Evolutionary conservation across 2,113 vertebrate genomes (phyloP).

Genomic region (Platycercus adscitus): DNA sequence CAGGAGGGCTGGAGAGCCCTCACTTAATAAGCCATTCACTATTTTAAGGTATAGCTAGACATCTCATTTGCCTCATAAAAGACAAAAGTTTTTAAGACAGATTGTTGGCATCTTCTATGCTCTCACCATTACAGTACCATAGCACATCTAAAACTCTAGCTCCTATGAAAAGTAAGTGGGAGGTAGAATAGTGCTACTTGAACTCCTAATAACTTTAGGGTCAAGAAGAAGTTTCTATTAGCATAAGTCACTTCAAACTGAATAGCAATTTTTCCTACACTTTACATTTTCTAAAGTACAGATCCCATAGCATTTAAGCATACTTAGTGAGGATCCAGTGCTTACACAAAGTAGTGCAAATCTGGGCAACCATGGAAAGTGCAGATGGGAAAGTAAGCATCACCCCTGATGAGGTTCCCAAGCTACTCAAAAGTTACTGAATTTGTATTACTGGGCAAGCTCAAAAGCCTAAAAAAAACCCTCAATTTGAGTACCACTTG

Average conservation of each 20-base stretch:
- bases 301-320: neutral
- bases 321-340: neutral
- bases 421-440: neutral
- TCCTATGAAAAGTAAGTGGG: neutral
- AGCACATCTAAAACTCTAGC: accelerated
- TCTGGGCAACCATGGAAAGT: neutral
- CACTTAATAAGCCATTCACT: neutral
- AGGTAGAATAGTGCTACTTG: neutral
- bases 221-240: neutral
- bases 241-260: neutral
- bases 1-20: neutral
- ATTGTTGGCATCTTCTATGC: neutral
- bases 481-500: neutral
- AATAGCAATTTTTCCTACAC: neutral
- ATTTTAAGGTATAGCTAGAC: neutral
- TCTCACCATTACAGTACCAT: neutral
- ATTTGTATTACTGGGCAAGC: neutral
- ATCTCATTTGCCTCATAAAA: neutral
- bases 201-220: neutral
- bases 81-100: neutral
- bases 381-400: conserved; percentile 36
- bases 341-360: neutral
- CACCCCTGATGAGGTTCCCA: neutral
- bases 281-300: neutral
- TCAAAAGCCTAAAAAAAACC: neutral